These are phyloP conservation scores for Donacobius atricapilla DNA, from an alignment of 2,113 vertebrate genomes.

Conservation along the genomic window DNA sequence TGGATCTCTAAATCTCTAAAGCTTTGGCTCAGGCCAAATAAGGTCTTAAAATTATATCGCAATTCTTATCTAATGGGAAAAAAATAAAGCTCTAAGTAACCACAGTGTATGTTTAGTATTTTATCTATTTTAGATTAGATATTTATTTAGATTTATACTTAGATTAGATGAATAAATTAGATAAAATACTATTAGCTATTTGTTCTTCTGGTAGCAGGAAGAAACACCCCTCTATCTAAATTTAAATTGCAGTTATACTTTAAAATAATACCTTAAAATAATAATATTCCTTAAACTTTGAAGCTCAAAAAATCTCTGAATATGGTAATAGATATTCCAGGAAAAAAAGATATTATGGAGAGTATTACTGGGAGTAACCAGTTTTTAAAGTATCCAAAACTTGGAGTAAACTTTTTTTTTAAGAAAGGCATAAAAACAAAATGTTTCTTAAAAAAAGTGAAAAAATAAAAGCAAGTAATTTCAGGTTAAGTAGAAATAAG, in stretches of 20 bases:
- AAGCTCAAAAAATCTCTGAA: background rate
- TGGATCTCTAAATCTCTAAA: background rate
- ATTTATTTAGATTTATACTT: background rate
- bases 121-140: background rate
- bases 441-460: accelerated
- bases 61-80: background rate
- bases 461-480: background rate
- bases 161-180: background rate
- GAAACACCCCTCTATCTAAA: background rate
- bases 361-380: background rate
- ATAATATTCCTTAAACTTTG: background rate
- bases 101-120: background rate
- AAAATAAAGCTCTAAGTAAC: background rate
- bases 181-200: background rate
- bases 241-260: background rate
- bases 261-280: background rate
- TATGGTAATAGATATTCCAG: background rate
- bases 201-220: background rate
- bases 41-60: background rate
- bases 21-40: background rate
- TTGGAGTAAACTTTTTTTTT: background rate
- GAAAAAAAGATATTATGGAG: background rate
- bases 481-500: background rate
- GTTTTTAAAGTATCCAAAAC: background rate
- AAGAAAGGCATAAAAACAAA: background rate